phyloP scores from a whole-genome alignment of 2,888 invertebrate species.

The Tetramorium bicarinatum region DNA sequence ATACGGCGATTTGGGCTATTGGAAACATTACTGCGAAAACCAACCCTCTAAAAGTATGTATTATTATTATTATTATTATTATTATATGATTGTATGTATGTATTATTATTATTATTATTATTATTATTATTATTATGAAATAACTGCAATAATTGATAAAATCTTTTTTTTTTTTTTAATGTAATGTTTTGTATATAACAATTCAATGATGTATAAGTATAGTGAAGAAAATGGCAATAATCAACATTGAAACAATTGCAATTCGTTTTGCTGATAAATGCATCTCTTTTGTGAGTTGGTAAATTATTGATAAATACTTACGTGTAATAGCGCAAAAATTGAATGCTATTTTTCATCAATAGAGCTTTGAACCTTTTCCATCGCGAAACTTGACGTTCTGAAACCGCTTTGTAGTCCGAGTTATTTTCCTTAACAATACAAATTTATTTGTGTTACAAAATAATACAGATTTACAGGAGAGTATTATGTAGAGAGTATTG shows the following conservation, averaged over 20 bases:
- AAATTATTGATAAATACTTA: not conserved
- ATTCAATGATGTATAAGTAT: not conserved
- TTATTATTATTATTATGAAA: too few species aligned
- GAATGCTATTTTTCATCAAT: slow-evolving; percentile 90
- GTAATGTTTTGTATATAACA: not conserved
- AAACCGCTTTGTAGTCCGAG: not conserved
- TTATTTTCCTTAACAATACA: slow-evolving; percentile 10
- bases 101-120: not conserved
- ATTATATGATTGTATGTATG: slow-evolving; percentile 73
- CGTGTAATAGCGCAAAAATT: slow-evolving; percentile 89
- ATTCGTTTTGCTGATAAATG: not conserved
- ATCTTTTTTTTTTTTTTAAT: not conserved
- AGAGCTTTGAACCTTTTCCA: slow-evolving; percentile 88
- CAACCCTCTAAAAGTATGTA: slow-evolving; percentile 89
- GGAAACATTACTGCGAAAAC: slow-evolving; percentile 94
- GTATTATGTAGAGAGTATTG: too few species aligned
- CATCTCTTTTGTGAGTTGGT: not conserved
- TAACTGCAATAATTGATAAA: not conserved
- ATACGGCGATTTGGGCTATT: slow-evolving; percentile 92
- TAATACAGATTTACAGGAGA: not conserved
- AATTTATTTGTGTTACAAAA: slow-evolving; percentile 8
- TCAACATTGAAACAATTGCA: not conserved
- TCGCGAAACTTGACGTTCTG: not conserved
- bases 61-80: not conserved
- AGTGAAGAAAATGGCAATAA: not conserved